Base-by-base conservation (phyloP, 2,797 vertebrate species). In the Todus mexicanus region DNA sequence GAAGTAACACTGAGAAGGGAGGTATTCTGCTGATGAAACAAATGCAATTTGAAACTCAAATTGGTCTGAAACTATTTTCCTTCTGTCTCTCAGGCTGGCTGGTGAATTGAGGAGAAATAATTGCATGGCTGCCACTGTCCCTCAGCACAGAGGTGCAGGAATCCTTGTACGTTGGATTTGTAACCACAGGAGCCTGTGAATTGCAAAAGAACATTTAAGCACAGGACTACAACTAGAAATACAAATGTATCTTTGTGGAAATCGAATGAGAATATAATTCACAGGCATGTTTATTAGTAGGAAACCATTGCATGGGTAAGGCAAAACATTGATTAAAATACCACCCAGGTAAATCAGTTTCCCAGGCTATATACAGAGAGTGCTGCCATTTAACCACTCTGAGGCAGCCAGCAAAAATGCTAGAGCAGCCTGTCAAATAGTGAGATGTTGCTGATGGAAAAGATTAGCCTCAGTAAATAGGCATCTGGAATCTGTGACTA, bases 371-470 rank as follows among this genome's bases (percentile, higher is more conserved):
- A 90, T 59, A 42, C 51, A n/a, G 51, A 85, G 61, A 95, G 37
- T 27, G 23, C 29, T 80, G 57, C 83, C 89, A 76, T 91, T 72
- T 92, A 94, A 87, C 90, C 20, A 5, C 64, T 91, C 84, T 57
- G 45, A 95, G 76, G 79, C 91, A 94, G 93, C 79, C 68, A 76
- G 94, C 92, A 96, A 81, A 93, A 95, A 56, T 90, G 86, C 92
- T 90, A n/a, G 42, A 94, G 48, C 63, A 84, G 72, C 74, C 87
- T 94, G 96, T 96, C 96, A 97, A 96, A 90, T 27, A 93, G 53
- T 90, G 88, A 92, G 83, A 93, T 79, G 73, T 84, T 94, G 89
- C 88, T 96, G 94, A 96, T 96, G 96, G 95, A 95, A 96, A 96
- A 91, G 93, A 89, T 94, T 87, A 80, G 63, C 89, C 60, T 95